These are phyloP conservation scores for Melipona quadrifasciata DNA, from an alignment of 1,140 invertebrate species.

Conservation along the genomic window DNA sequence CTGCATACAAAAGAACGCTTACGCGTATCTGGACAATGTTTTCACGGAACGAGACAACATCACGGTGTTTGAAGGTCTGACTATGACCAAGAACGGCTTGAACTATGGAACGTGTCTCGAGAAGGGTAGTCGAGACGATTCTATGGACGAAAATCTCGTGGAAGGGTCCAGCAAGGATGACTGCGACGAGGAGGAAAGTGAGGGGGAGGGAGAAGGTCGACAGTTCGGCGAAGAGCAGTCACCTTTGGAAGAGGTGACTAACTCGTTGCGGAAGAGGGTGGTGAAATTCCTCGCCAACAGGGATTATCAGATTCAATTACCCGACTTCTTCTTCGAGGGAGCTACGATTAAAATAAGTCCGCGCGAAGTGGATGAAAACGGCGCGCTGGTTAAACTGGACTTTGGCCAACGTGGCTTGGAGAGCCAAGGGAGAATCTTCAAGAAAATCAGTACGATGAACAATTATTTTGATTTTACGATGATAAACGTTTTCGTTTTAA, in stretches of 20 bases:
- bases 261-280: slow-evolving; percentile 85
- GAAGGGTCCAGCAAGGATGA: slow-evolving; percentile 58
- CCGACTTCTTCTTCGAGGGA: slow-evolving; percentile 87
- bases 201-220: slow-evolving; percentile 67
- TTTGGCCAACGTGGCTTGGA: slow-evolving; percentile 82
- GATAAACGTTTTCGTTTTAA: neutral
- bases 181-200: slow-evolving; percentile 72
- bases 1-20: slow-evolving; percentile 90
- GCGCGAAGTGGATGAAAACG: slow-evolving; percentile 86
- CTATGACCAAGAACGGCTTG: slow-evolving; percentile 86
- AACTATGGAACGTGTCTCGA: slow-evolving; percentile 82
- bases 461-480: neutral
- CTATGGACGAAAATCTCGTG: slow-evolving; percentile 73
- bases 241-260: slow-evolving; percentile 88
- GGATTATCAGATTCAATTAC: slow-evolving; percentile 87
- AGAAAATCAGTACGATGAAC: slow-evolving; percentile 86
- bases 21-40: slow-evolving; percentile 85
- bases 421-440: slow-evolving; percentile 84
- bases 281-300: slow-evolving; percentile 89
- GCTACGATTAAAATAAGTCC: slow-evolving; percentile 88
- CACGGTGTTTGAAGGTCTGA: slow-evolving; percentile 86
- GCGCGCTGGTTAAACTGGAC: slow-evolving; percentile 88
- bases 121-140: slow-evolving; percentile 74
- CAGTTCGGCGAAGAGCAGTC: slow-evolving; percentile 76
- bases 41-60: slow-evolving; percentile 86